These are phyloP conservation scores for Nematostella vectensis DNA, from an alignment of 92 coral and sea anemone species.

Conservation along the genomic window DNA sequence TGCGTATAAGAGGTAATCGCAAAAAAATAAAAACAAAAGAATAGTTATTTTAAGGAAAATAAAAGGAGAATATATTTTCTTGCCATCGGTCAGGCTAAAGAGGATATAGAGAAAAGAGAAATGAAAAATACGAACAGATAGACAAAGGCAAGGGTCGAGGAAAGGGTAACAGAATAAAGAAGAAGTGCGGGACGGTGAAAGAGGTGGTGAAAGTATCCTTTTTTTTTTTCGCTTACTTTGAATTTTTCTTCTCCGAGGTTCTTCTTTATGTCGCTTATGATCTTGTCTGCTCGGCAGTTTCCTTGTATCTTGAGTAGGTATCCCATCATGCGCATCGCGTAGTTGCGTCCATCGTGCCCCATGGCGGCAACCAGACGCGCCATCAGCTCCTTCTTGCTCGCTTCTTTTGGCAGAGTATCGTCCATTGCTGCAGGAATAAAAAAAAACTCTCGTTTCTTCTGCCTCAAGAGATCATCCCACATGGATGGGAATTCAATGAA, in stretches of 20 bases:
- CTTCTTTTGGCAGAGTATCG: not conserved
- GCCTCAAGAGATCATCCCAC: too few species aligned
- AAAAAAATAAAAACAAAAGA: not conserved
- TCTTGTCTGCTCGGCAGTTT: constrained; percentile 17
- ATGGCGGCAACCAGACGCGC: not conserved
- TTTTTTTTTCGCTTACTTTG: too few species aligned
- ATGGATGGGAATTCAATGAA: too few species aligned
- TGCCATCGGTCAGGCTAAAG: not conserved
- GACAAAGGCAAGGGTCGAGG: not conserved
- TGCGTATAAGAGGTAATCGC: not conserved
- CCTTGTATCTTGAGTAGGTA: constrained; percentile 5
- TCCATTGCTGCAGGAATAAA: not conserved
- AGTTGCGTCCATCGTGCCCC: not conserved
- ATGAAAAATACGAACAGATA: not conserved
- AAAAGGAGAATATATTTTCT: not conserved
- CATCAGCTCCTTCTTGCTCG: not conserved
- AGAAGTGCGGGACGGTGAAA: too few species aligned
- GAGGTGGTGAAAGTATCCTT: too few species aligned
- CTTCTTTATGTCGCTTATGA: constrained; percentile 18
- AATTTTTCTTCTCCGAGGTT: constrained; percentile 22
- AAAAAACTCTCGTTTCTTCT: too few species aligned
- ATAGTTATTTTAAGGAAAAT: too few species aligned
- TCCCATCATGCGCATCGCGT: constrained; percentile 5
- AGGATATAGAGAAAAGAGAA: not conserved
- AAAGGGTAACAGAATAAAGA: too few species aligned